A percentile compares a stretch with the other conserved stretches of the same genome.
These are phyloP conservation scores for Styela plicata DNA, from an alignment of 23 tunicate species.

Conservation along the genomic window DNA sequence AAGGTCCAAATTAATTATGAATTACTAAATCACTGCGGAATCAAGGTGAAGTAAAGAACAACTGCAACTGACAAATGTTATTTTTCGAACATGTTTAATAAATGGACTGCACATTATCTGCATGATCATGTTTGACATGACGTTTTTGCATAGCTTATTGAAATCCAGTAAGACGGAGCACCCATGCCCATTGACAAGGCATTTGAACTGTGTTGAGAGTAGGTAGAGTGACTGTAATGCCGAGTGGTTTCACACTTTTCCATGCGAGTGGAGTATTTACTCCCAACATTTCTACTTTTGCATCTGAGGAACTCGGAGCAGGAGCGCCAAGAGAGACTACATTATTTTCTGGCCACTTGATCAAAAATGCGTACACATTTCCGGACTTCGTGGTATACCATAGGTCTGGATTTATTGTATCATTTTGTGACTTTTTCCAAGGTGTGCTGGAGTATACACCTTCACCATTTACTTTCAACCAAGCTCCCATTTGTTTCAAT, in stretches of 20 bases:
- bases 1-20: too few species aligned
- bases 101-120: too few species aligned
- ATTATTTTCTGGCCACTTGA: slow-evolving; percentile 74
- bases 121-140: too few species aligned
- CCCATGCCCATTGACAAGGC: slow-evolving; percentile 31
- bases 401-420: slow-evolving; percentile 16
- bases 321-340: slow-evolving; percentile 54
- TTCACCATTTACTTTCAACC: slow-evolving; percentile 50
- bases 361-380: slow-evolving; percentile 63
- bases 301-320: slow-evolving; percentile 15
- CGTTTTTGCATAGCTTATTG: neutral
- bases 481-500: slow-evolving; percentile 26
- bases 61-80: too few species aligned
- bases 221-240: slow-evolving; percentile 27
- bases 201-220: slow-evolving; percentile 19
- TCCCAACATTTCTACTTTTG: slow-evolving; percentile 68
- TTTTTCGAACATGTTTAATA: too few species aligned
- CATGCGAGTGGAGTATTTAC: neutral
- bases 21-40: too few species aligned
- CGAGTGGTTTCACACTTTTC: neutral
- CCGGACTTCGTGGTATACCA: slow-evolving; percentile 42
- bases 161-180: slow-evolving; percentile 7
- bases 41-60: too few species aligned
- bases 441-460: slow-evolving; percentile 34
- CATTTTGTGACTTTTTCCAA: slow-evolving; percentile 33